A percentile compares a stretch with the other conserved stretches of the same genome.
Conservation (phyloP, 1,140 invertebrate genomes). For the Scaptomyza hsui region DNA sequence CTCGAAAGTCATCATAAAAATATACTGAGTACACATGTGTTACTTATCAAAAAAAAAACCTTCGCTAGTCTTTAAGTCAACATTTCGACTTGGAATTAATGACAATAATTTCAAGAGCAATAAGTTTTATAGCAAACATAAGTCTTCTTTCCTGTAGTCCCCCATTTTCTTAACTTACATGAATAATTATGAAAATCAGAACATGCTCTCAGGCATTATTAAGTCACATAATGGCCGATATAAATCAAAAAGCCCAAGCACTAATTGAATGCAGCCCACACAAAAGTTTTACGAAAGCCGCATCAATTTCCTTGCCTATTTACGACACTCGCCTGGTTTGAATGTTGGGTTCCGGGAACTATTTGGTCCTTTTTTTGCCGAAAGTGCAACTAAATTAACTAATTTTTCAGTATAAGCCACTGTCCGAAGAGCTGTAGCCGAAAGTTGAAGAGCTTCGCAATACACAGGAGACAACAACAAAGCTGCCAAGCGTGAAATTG, state of each 20-base stretch:
- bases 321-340: slow-evolving; percentile 30
- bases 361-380: slow-evolving; percentile 24
- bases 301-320: slow-evolving; percentile 69
- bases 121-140: not conserved
- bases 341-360: slow-evolving; percentile 11
- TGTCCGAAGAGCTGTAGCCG: slow-evolving; percentile 29
- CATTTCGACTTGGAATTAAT: not conserved
- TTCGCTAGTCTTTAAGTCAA: no score
- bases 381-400: slow-evolving; percentile 67
- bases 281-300: slow-evolving; percentile 7
- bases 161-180: not conserved
- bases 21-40: no score
- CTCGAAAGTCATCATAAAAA: no score
- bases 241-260: slow-evolving; percentile 12
- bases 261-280: slow-evolving; percentile 31
- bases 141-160: not conserved
- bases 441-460: slow-evolving; percentile 31
- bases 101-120: not conserved
- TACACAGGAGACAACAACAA: slow-evolving; percentile 69
- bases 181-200: slow-evolving; percentile 4
- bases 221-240: not conserved
- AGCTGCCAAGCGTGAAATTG: slow-evolving; percentile 78
- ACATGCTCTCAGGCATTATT: not conserved
- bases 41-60: no score
- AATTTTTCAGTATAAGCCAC: slow-evolving; percentile 67